Evolutionary conservation across 92 coral and sea anemone genomes (phyloP).

Genomic region (Ricordea florida): DNA sequence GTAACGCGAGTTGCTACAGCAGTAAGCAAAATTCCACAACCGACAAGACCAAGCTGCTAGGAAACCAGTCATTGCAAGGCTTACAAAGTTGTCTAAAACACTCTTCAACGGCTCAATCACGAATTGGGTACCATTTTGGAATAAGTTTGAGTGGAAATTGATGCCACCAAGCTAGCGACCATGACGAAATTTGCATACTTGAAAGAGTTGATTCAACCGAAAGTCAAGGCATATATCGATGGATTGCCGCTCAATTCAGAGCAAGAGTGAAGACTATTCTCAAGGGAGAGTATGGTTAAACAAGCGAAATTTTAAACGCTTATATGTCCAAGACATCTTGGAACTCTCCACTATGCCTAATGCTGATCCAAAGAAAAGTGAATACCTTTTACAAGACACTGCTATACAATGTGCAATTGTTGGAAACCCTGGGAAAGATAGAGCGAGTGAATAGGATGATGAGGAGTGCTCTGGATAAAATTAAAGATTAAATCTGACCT

Average conservation of each 20-base stretch:
- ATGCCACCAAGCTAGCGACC: constrained; percentile 7
- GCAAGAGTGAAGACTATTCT: constrained; percentile 12
- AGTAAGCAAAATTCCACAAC: too few relatives aligned
- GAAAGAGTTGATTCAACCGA: constrained; percentile 12
- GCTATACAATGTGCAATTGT: constrained; percentile 18
- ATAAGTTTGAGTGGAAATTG: constrained; percentile 25
- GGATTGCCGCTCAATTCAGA: constrained; percentile 8
- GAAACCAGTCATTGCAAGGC: too few relatives aligned
- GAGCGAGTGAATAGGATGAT: neutral
- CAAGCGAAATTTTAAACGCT: constrained; percentile 4
- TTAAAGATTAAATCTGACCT: constrained; percentile 12
- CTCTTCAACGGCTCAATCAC: constrained; percentile 9
- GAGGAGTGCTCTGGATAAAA: neutral
- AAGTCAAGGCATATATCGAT: constrained; percentile 17
- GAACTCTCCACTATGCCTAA: neutral
- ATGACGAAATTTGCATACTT: constrained; percentile 32
- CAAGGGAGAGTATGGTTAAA: constrained; percentile 7
- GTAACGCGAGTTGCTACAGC: too few relatives aligned
- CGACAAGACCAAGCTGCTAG: too few relatives aligned
- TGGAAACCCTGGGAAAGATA: constrained; percentile 28
- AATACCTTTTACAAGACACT: neutral
- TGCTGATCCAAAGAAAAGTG: constrained; percentile 2
- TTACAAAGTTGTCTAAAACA: constrained; percentile 27
- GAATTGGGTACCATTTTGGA: constrained; percentile 39
- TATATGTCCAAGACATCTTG: neutral